phyloP scores from a whole-genome alignment of 2,888 invertebrate species.

The Temnothorax ravouxi region DNA sequence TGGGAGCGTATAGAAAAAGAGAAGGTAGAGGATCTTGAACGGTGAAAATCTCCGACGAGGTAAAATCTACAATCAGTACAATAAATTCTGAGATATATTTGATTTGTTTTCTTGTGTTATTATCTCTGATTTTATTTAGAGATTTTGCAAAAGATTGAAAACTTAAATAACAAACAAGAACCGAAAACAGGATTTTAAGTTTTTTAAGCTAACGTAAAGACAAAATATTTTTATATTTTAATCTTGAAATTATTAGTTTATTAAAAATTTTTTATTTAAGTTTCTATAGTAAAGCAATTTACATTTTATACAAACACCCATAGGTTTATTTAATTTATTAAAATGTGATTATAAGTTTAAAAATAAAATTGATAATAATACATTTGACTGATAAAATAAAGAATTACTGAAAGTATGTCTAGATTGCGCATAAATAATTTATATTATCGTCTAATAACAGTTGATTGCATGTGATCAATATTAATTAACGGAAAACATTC shows the following conservation, averaged over 20 bases:
- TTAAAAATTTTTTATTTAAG: too few species aligned
- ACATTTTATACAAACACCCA: background rate
- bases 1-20: slow-evolving; percentile 6
- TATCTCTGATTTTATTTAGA: background rate
- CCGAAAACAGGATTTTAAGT: background rate
- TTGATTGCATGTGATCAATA: background rate
- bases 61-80: background rate
- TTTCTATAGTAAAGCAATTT: background rate
- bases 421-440: background rate
- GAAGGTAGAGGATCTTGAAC: background rate
- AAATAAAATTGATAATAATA: background rate
- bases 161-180: background rate
- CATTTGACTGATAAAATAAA: background rate
- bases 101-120: background rate
- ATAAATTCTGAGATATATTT: background rate
- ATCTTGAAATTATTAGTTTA: too few species aligned
- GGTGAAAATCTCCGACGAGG: background rate
- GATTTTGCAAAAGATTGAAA: background rate
- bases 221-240: too few species aligned
- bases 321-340: background rate
- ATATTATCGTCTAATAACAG: background rate
- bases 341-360: background rate
- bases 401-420: background rate
- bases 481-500: background rate
- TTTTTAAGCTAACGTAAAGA: too few species aligned